These are phyloP conservation scores for Archocentrus centrarchus DNA, from an alignment of 2,113 vertebrate genomes.

Conservation along the genomic window DNA sequence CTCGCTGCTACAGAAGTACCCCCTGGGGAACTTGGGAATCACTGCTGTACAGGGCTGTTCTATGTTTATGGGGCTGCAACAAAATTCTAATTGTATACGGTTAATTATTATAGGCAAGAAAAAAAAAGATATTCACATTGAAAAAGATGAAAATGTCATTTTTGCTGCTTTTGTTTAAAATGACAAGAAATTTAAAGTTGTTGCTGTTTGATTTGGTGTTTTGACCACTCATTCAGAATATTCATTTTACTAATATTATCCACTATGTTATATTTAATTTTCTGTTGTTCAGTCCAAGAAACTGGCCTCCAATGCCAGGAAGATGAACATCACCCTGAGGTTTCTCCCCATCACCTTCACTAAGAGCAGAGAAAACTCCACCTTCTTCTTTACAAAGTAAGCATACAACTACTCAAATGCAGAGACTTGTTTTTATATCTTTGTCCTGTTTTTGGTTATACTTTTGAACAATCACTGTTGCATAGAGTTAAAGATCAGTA, in stretches of 20 bases:
- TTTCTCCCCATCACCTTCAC: conserved; percentile 89
- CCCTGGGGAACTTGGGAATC: not conserved
- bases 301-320: conserved; percentile 84
- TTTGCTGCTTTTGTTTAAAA: not conserved
- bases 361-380: conserved; percentile 91
- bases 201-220: not conserved
- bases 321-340: conserved; percentile 85
- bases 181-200: not conserved
- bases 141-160: not conserved
- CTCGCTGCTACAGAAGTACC: not conserved
- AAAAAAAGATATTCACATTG: not conserved
- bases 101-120: not conserved
- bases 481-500: not conserved
- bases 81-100: not conserved
- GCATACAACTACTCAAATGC: conserved; percentile 29
- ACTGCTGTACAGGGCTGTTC: not conserved
- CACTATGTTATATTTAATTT: not conserved
- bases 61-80: not conserved
- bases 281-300: conserved; percentile 77
- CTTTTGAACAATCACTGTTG: not conserved
- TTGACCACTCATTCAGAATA: not conserved
- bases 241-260: not conserved
- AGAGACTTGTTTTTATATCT: not conserved
- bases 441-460: not conserved
- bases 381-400: conserved; percentile 85